Conservation (phyloP, 2,797 vertebrate species). For the Pelodytes ibericus region DNA sequence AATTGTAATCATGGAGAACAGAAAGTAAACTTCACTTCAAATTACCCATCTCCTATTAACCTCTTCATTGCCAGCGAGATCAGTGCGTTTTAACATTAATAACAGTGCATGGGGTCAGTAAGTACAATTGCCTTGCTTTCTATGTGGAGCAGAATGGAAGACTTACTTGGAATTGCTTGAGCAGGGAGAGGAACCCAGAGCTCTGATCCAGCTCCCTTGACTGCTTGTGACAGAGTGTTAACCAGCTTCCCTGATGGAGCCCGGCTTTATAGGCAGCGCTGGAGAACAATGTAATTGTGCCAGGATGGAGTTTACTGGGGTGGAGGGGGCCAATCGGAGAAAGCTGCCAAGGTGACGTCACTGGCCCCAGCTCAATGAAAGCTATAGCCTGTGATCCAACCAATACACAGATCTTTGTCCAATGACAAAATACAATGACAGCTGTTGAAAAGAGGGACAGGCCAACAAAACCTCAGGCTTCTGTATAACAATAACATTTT, state of each 20-base stretch:
- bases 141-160: too few relatives aligned
- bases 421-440: slow-evolving; percentile 59
- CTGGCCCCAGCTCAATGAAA: slow-evolving; percentile 77
- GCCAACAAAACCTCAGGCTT: slow-evolving; percentile 25
- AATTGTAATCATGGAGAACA: too few relatives aligned
- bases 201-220: slow-evolving; percentile 30
- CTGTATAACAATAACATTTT: slow-evolving; percentile 51
- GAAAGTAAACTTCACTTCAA: too few relatives aligned
- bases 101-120: background rate
- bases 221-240: slow-evolving; percentile 71
- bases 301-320: slow-evolving; percentile 69
- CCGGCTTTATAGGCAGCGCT: slow-evolving; percentile 81
- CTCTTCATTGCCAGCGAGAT: background rate
- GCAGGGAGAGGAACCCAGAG: slow-evolving; percentile 24
- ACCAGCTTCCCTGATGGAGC: slow-evolving; percentile 69
- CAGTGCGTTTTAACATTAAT: too few relatives aligned
- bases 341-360: slow-evolving; percentile 78
- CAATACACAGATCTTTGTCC: slow-evolving; percentile 60
- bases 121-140: background rate
- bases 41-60: slow-evolving; percentile 19
- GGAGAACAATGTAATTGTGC: slow-evolving; percentile 79
- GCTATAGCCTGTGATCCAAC: slow-evolving; percentile 65
- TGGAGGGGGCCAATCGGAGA: slow-evolving; percentile 83
- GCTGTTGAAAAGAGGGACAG: slow-evolving; percentile 40
- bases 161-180: slow-evolving; percentile 21